Conservation (phyloP, 2,888 invertebrate species). For the Hyles lineata region DNA sequence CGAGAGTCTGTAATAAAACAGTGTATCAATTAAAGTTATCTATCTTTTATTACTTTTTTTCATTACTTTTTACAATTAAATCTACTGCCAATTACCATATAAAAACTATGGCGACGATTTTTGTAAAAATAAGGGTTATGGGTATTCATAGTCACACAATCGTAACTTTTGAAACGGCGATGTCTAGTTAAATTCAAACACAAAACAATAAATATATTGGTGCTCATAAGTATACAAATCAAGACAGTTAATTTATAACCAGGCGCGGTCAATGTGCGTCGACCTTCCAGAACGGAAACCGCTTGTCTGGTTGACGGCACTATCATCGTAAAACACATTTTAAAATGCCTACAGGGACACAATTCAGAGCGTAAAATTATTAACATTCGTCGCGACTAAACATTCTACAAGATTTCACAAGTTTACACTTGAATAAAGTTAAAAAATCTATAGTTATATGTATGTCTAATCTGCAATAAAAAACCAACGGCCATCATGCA, state of each 20-base stretch:
- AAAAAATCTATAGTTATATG: too few species aligned
- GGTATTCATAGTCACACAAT: background rate
- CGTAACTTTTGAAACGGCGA: background rate
- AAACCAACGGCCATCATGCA: too few species aligned
- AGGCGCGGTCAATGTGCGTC: conserved; percentile 57
- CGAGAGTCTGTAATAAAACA: too few species aligned
- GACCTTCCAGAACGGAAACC: conserved; percentile 58
- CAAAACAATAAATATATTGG: conserved; percentile 19
- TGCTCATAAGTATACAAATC: conserved; percentile 27
- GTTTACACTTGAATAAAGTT: too few species aligned
- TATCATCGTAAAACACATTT: conserved; percentile 43
- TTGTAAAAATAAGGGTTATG: too few species aligned
- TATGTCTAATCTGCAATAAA: too few species aligned
- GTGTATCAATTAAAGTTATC: too few species aligned
- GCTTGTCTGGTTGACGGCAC: conserved; percentile 46
- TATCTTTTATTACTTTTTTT: too few species aligned
- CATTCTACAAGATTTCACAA: too few species aligned
- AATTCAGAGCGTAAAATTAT: conserved; percentile 1
- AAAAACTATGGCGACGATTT: too few species aligned
- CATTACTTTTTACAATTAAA: too few species aligned
- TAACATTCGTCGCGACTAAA: background rate
- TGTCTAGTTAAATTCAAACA: background rate
- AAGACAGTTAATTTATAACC: conserved; percentile 38
- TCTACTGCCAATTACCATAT: too few species aligned
- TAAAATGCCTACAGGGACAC: conserved; percentile 18